Evolutionary conservation across 64 coral and sea anemone genomes (phyloP), one percentile per base, ranked within the genome.

Genomic region (Actinia equina): DNA sequence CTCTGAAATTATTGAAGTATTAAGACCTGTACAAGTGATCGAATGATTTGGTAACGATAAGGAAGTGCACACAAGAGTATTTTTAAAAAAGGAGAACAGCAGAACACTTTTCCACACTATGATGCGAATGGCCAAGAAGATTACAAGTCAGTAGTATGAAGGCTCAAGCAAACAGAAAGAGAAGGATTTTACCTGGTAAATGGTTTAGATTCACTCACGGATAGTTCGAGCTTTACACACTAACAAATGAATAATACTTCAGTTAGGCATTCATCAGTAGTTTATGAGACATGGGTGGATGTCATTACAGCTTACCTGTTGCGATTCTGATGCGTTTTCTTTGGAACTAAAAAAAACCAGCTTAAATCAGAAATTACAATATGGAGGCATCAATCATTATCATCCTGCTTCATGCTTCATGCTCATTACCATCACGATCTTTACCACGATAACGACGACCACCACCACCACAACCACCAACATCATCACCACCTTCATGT

Each of bases 121-220:
- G 55, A 57, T 57, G 55, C 3, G 25, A 27, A 41, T 27, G 12
- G 41, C 26, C 12, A 41, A 12, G n/a, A 71, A 25, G 9, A n/a
- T 42, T 30, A 8, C 13, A n/a, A 23, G n/a, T 49, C 46, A 4
- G 46, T 49, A 49, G 46, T 49, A 49, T 49, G 46, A 49, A 49
- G 46, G 46, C 46, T 6, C 46, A 49, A 49, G 46, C 5, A n/a
- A 82, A 26, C 12, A n/a, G 5, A 56, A 84, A 56, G 18, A 42
- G 18, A 56, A 41, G 27, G 69, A 74, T 8, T 13, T 74, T 74
- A 95, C 94, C 94, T 95, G 88, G 94, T 82, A 87, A 95, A 92
- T 15, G 94, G 94, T 88, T 95, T 95, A 22, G 90, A 95, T 25
- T 95, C 94, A 41, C 90, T 92, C 7, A 86, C 94, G n/a, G 94